Evolutionary conservation across 2,888 invertebrate genomes (phyloP).

Genomic region (Stenotaenia linearis): DNA sequence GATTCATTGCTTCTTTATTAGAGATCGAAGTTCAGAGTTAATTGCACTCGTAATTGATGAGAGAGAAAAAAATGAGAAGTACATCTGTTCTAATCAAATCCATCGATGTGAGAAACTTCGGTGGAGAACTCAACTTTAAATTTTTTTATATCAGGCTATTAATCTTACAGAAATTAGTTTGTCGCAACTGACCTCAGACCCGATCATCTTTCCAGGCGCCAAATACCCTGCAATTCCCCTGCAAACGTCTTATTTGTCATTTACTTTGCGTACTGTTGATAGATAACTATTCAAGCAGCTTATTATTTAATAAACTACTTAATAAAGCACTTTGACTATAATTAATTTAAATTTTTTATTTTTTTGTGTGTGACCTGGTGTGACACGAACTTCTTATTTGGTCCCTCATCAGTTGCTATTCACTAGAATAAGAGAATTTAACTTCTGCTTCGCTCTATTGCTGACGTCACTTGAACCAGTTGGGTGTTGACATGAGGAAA

Average conservation of each 20-base stretch:
- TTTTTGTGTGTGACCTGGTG: not conserved
- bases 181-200: not conserved
- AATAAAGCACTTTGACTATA: no score
- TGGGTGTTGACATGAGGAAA: constrained; percentile 9
- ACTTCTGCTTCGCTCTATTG: not conserved
- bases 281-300: not conserved
- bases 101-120: not conserved
- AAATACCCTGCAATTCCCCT: not conserved
- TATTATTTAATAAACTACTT: not conserved
- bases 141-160: not conserved
- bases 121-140: not conserved
- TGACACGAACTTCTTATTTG: not conserved
- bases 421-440: not conserved
- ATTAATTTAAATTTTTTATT: no score
- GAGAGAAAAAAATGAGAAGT: not conserved
- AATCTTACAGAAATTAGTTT: not conserved
- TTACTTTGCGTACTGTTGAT: not conserved
- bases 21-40: not conserved
- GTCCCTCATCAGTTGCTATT: not conserved
- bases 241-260: not conserved
- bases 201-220: not conserved
- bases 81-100: not conserved
- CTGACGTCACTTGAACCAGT: not conserved
- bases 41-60: not conserved
- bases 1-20: not conserved